Base-by-base conservation (phyloP, 2,113 vertebrate species). In the Bujurquina vittata region DNA sequence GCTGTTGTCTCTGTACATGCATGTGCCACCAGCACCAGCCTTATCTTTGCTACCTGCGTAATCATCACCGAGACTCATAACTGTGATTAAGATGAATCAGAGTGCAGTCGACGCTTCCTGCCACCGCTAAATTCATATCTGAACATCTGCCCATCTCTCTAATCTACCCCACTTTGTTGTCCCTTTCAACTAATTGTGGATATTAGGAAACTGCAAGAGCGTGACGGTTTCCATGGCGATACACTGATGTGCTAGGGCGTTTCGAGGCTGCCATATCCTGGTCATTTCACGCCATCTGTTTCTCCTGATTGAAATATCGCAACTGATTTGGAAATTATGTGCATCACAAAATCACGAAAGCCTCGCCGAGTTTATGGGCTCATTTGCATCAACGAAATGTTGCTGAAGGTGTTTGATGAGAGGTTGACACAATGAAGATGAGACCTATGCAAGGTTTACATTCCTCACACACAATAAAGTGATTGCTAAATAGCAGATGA, bases 201-300 rank as follows among this genome's bases (percentile, higher is more conserved):
- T 89, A 93, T 95, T 95, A 92, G 77, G 87, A 91, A 91, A 37
- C 81, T 73, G 83, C 72, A 43, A 84, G 80, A 93, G 88, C 63
- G 83, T 91, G 90, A 87, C 91, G 65, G 95, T 95, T 92, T 93
- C 95, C 93, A 95, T 92, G 83, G 95, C 22, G 55, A 96, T 62
- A 33, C 75, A 67, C 37, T 69, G 86, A 91, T 84, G 87, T 81
- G 76, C 75, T 58, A 56, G 60, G 75, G 75, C 61, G 75, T 81
- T 83, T 81, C 33, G 4, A 63, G 79, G 65, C 81, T 82, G 77
- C 77, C 61, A 81, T 75, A 81, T 94, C 86, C 72, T 11, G 81
- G 90, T 87, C 91, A 92, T 94, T 93, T 81, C 73, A 74, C 80
- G 86, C 93, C 93, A 93, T 95, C 94, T 95, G 93, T 84, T 92